Evolutionary conservation across 2,113 vertebrate species (phyloP).

Genomic region (Macheiramphus alcinus): DNA sequence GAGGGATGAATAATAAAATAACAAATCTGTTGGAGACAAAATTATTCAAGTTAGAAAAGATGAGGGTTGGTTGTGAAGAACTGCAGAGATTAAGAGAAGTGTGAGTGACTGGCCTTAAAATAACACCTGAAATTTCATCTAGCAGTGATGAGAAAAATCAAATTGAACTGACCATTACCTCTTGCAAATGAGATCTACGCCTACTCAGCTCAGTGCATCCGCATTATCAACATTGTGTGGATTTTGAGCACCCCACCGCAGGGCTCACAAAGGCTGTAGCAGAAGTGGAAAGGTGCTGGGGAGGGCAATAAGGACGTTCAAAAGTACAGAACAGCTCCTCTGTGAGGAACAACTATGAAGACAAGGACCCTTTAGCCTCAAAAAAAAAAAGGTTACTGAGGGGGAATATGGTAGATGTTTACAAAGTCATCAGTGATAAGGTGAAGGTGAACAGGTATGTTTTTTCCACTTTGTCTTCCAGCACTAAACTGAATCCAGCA

Average conservation of each 20-base stretch:
- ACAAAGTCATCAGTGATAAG: neutral
- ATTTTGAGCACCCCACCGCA: neutral
- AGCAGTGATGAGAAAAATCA: neutral
- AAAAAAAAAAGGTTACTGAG: neutral
- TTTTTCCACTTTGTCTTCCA: neutral
- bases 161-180: neutral
- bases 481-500: neutral
- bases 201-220: neutral
- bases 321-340: neutral
- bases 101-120: neutral
- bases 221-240: neutral
- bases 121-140: neutral
- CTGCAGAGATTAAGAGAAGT: neutral
- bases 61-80: neutral
- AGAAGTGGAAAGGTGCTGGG: neutral
- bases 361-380: neutral
- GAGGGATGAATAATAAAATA: conserved; percentile 14
- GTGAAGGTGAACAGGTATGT: neutral
- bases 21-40: neutral
- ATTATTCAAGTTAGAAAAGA: neutral
- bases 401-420: neutral
- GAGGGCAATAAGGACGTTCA: neutral
- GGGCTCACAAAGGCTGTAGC: neutral
- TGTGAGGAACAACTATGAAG: neutral
- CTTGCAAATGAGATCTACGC: neutral